These are phyloP conservation scores for Ptychoptera contaminata DNA, from an alignment of 2,888 invertebrate species.

Conservation along the genomic window DNA sequence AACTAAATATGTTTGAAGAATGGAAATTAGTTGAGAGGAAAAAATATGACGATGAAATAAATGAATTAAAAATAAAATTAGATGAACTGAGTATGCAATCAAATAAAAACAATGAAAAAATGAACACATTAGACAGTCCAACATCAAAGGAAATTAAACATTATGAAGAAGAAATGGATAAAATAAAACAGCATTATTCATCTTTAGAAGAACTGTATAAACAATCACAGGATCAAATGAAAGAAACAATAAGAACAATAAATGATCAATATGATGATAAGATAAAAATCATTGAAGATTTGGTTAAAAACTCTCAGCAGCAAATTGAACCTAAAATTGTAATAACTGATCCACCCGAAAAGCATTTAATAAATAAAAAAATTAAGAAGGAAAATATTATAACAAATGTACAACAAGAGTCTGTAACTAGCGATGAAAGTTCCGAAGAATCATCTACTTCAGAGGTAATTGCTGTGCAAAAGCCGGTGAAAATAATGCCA, in stretches of 20 bases:
- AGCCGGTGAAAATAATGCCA: too few relatives aligned
- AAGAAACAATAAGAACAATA: constrained; percentile 8
- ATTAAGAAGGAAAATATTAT: too few relatives aligned
- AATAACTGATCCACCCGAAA: too few relatives aligned
- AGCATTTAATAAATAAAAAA: too few relatives aligned
- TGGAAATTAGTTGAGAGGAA: constrained; percentile 4
- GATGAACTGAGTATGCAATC: constrained; percentile 4
- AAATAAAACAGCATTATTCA: neutral
- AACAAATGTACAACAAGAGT: too few relatives aligned
- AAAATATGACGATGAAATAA: constrained; percentile 5
- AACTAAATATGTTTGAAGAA: constrained; percentile 5
- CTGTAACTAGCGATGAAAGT: too few relatives aligned
- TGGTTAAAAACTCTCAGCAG: neutral
- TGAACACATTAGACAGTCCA: neutral
- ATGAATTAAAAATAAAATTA: constrained; percentile 7
- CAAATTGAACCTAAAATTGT: too few relatives aligned
- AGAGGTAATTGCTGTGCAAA: too few relatives aligned
- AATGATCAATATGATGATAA: constrained; percentile 9
- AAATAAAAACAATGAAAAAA: neutral
- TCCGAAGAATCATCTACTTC: too few relatives aligned
- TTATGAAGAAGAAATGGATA: constrained; percentile 3
- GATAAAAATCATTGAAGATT: constrained; percentile 3
- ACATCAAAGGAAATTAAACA: neutral
- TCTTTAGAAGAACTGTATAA: constrained; percentile 5
- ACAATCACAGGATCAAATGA: constrained; percentile 8